A percentile compares a stretch with the other conserved stretches of the same genome.
These are phyloP conservation scores for Fragum fragum DNA, from an alignment of 2,888 invertebrate species.

Conservation along the genomic window DNA sequence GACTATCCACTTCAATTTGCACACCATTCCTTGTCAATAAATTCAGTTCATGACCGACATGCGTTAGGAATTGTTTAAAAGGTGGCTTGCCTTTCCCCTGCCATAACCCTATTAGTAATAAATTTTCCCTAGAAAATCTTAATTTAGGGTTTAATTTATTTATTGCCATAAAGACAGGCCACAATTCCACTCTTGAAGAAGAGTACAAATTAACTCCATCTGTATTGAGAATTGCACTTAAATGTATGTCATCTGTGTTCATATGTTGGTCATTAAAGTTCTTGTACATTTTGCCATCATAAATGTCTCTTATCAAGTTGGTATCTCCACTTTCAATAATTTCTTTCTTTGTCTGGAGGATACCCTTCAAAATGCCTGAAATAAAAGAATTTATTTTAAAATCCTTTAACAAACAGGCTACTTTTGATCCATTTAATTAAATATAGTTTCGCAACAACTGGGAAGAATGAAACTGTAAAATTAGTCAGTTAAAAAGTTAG, in stretches of 20 bases:
- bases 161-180: constrained; percentile 40
- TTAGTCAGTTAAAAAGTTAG: too few relatives aligned
- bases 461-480: too few relatives aligned
- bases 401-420: too few relatives aligned
- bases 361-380: constrained; percentile 29
- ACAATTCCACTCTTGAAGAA: constrained; percentile 41
- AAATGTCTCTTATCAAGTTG: constrained; percentile 20
- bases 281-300: constrained; percentile 19
- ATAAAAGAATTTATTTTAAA: background rate
- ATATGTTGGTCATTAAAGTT: constrained; percentile 13
- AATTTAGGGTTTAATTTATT: constrained; percentile 38
- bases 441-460: too few relatives aligned
- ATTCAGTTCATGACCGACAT: constrained; percentile 36
- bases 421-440: too few relatives aligned
- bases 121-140: constrained; percentile 50
- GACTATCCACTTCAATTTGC: constrained; percentile 27
- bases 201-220: too few relatives aligned
- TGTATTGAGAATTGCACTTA: constrained; percentile 34
- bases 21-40: constrained; percentile 42
- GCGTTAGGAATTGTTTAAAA: constrained; percentile 24
- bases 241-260: constrained; percentile 33
- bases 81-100: constrained; percentile 66
- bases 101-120: constrained; percentile 56
- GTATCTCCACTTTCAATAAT: constrained; percentile 8
- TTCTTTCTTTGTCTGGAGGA: constrained; percentile 10